Evolutionary conservation across 1,140 invertebrate species (phyloP).

Genomic region (Aricia agestis): DNA sequence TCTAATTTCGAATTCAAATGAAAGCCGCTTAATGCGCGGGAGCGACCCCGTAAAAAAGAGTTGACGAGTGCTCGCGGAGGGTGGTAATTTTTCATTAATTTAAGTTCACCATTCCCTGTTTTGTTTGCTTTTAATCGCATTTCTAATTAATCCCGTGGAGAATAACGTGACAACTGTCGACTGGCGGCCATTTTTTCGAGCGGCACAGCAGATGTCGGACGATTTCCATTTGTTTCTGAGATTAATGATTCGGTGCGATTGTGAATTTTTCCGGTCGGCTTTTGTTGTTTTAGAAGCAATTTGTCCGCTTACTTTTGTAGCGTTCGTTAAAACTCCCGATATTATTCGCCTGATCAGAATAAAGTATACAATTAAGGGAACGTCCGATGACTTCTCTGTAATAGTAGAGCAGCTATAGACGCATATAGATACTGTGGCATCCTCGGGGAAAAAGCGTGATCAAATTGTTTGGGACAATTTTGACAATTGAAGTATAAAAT

Average conservation of each 20-base stretch:
- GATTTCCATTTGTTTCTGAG: conserved; percentile 76
- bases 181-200: conserved; percentile 70
- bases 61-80: conserved; percentile 72
- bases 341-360: conserved; percentile 56
- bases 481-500: too few relatives aligned
- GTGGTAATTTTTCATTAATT: conserved; percentile 77
- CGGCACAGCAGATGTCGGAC: conserved; percentile 68
- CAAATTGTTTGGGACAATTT: too few relatives aligned
- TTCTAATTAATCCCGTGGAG: conserved; percentile 76
- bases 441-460: not conserved
- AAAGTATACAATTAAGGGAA: conserved; percentile 45
- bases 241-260: conserved; percentile 75
- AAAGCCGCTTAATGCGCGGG: conserved; percentile 76
- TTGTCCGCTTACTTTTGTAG: conserved; percentile 74
- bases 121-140: conserved; percentile 77
- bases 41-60: conserved; percentile 74
- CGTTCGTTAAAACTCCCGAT: conserved; percentile 69
- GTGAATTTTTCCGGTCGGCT: conserved; percentile 75
- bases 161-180: conserved; percentile 76
- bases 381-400: not conserved
- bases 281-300: conserved; percentile 77
- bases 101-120: conserved; percentile 76
- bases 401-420: not conserved
- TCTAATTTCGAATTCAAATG: conserved; percentile 77
- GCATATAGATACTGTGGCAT: not conserved